A percentile compares a stretch with the other conserved stretches of the same genome.
These are phyloP conservation scores for Macquaria ambigua DNA, from an alignment of 2,113 vertebrate genomes.

Conservation along the genomic window DNA sequence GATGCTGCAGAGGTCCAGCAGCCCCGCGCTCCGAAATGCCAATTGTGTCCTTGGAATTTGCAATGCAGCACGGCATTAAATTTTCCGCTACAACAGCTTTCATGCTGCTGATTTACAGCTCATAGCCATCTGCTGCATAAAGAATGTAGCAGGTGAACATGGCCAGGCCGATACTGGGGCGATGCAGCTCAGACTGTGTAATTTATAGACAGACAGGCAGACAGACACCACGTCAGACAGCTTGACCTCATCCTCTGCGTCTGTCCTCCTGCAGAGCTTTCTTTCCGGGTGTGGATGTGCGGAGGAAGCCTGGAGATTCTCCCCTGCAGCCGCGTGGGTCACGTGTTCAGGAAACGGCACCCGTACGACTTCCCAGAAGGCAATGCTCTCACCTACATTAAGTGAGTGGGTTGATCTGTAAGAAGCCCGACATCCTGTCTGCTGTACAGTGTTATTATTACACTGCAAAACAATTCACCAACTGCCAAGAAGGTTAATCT, in stretches of 20 bases:
- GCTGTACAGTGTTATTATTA: neutral
- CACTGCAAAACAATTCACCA: neutral
- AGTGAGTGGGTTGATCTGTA: conserved; percentile 85
- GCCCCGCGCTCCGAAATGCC: neutral
- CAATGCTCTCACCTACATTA: conserved; percentile 98
- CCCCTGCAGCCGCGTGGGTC: conserved; percentile 97
- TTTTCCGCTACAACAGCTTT: conserved; percentile 9
- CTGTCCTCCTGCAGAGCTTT: conserved; percentile 88
- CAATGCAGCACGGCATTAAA: conserved; percentile 33
- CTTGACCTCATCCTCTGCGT: neutral
- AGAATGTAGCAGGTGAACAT: conserved; percentile 20
- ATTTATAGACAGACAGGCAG: neutral
- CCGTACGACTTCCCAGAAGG: conserved; percentile 98
- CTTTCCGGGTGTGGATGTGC: conserved; percentile 99
- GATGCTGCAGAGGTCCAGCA: conserved; percentile 10
- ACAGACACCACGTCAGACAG: neutral
- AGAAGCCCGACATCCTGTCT: neutral
- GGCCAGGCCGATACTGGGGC: neutral
- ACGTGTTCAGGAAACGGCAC: conserved; percentile 97
- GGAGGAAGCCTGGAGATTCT: conserved; percentile 98
- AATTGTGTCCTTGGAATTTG: conserved; percentile 41
- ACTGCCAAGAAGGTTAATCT: neutral
- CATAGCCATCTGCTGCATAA: conserved; percentile 10
- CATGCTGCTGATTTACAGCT: conserved; percentile 35
- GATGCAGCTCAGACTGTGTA: neutral